These are phyloP conservation scores for Pangasius macronema DNA, from an alignment of 2,797 vertebrate species.

Conservation along the genomic window DNA sequence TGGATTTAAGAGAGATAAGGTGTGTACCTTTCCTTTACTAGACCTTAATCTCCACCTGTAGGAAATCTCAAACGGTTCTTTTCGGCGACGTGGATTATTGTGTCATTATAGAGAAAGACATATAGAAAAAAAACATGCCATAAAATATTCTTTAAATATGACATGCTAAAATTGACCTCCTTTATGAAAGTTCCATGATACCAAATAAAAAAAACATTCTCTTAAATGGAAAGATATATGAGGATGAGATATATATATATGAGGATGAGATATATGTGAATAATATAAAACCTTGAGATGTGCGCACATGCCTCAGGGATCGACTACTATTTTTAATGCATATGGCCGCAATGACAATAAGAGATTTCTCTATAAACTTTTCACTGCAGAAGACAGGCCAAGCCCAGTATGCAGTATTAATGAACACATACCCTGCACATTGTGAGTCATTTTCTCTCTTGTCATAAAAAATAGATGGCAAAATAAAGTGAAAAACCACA, in stretches of 20 bases:
- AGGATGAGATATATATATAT: neutral
- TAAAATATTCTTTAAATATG: neutral
- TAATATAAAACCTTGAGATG: slow-evolving; percentile 18
- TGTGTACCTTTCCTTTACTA: slow-evolving; percentile 14
- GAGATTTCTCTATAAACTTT: slow-evolving; percentile 55
- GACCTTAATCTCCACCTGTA: slow-evolving; percentile 20
- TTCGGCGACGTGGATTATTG: no score
- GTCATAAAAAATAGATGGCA: slow-evolving; percentile 74
- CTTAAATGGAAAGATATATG: neutral
- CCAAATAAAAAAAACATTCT: neutral
- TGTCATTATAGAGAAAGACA: no score
- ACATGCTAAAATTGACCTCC: neutral
- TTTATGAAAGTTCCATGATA: neutral
- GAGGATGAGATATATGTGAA: neutral
- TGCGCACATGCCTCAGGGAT: slow-evolving; percentile 43
- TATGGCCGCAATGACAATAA: slow-evolving; percentile 34
- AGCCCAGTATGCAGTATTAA: slow-evolving; percentile 70
- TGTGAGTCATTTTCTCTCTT: slow-evolving; percentile 71
- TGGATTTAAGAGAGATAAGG: slow-evolving; percentile 36
- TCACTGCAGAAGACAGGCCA: slow-evolving; percentile 61
- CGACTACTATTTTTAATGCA: slow-evolving; percentile 29
- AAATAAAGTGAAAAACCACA: slow-evolving; percentile 67
- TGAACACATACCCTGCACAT: slow-evolving; percentile 64
- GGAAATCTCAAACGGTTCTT: no score
- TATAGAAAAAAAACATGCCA: no score